Evolutionary conservation across 53 echinoderm and acorn worm genomes (phyloP), one percentile per base, ranked within the genome.

Genomic region (Actinopyga echinites): DNA sequence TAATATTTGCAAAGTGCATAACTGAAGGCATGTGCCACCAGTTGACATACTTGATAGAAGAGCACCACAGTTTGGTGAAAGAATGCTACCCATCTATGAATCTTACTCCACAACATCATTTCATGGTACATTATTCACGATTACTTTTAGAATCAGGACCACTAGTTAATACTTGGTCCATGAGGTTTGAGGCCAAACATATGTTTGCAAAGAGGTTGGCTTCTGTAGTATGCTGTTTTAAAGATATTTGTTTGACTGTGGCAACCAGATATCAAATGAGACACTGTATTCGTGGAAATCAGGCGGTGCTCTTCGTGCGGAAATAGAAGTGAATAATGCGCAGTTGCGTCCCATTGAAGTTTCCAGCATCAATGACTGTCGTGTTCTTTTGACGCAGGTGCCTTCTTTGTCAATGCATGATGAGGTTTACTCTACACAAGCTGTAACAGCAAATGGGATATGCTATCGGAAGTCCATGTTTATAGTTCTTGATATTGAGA

Each of bases 21-120:
- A 86, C 83, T 15, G 86, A 80, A 67, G 26, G 79, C 8, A 68
- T 86, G 81, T 79, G 63, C 7, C 57, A 38, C n/a, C 86, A 90
- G 43, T 57, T 90, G 28, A 82, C 82, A 90, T 45, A 66, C 38
- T 30, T 84, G 24, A 82, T 82, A 19, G 59, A 85, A 31, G 85
- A 89, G 69, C 90, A 90, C 62, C 86, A 90, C 29, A 12, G 6
- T 22, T 82, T 86, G 40, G 75, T 86, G 2, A 52, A 42, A 10
- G 33, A 90, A 9, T 45, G 85, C 11, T 90, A 82, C 74, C 75
- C 82, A 15, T 15, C 64, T 23, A 15, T 11, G 0, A 65, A 29
- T 11, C 78, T 90, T 4, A 40, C 56, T 22, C 90, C 90, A 15
- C 86, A 90, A 49, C 78, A 90, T 42, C 90, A 90, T 22, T 86